Evolutionary conservation across 2,888 invertebrate genomes (phyloP).

Genomic region (Galeruca laticollis): DNA sequence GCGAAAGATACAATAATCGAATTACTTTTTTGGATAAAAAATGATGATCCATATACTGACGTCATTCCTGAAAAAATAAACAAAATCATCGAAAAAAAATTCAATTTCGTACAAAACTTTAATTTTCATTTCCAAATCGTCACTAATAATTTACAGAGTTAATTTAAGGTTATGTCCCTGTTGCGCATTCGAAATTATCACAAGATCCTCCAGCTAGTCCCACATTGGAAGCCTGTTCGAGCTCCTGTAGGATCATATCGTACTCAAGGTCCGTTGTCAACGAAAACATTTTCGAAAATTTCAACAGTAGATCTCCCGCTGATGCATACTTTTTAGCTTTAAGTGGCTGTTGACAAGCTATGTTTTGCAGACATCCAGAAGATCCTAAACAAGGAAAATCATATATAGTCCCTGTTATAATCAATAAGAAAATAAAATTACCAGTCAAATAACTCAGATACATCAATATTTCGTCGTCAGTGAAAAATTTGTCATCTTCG

Average conservation of each 20-base stretch:
- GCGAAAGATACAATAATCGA: no score
- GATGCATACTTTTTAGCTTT: constrained; percentile 81
- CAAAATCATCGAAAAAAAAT: neutral
- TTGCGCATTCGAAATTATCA: constrained; percentile 56
- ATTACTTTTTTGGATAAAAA: no score
- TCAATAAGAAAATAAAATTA: constrained; percentile 46
- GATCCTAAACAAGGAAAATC: constrained; percentile 58
- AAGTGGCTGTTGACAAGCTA: constrained; percentile 81
- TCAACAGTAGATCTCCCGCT: constrained; percentile 82
- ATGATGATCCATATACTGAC: no score
- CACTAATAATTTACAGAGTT: neutral
- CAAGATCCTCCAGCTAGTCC: constrained; percentile 61
- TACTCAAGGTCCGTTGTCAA: constrained; percentile 70
- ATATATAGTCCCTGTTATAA: neutral
- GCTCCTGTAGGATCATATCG: constrained; percentile 61
- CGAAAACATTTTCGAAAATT: constrained; percentile 75
- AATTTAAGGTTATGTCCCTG: neutral
- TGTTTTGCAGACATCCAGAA: constrained; percentile 78
- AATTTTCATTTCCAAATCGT: no score
- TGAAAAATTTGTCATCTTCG: constrained; percentile 68
- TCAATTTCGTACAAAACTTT: neutral
- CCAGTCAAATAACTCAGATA: constrained; percentile 77
- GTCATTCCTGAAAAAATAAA: no score
- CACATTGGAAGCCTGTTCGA: constrained; percentile 60
- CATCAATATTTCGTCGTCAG: constrained; percentile 79